Evolutionary conservation across 2,888 invertebrate genomes (phyloP), one percentile per base, ranked within the genome.

Genomic region (Schizotus pectinicornis): DNA sequence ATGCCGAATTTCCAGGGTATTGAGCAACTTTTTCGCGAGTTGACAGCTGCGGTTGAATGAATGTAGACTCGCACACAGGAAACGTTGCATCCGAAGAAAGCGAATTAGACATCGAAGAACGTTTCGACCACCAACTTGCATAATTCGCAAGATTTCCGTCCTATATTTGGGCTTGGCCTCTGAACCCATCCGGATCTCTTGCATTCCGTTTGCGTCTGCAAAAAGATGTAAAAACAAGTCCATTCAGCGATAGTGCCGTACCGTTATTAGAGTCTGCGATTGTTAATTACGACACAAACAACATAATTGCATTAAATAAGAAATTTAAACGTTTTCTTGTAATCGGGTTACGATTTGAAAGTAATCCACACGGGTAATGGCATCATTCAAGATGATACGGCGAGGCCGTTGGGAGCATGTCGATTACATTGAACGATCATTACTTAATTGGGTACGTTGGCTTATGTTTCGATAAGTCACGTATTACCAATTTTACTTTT

Each of bases 301-400:
- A 62, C 57, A 61, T 64, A 66, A 66, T 66, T 64, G 50, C 58
- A 61, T 61, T 66, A 63, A 62, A 64, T 64, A 64, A 64, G 59
- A 54, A 62, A 62, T 61, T 62, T 57, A 59, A 57, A 54, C 59
- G 51, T 62, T 61, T 51, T 58, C 61, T 59, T 55, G 62, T 64
- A 65, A 65, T 64, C 65, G 62, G 64, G 66, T 64, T 66, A 64
- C 62, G 61, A 66, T 64, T 66, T 60, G 66, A 66, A 66, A 66
- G 66, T 64, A 63, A 64, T 66, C 61, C 59, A 45, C 49, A 59
- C 59, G 58, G 59, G 56, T 66, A 64, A 65, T 65, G 61, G 62
- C 65, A 64, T 65, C 52, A 60, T 59, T 62, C 58, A 50, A 59
- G 62, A 64, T 61, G 64, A 62, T 61, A 59, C 57, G 54, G 35